Evolutionary conservation across 2,797 vertebrate genomes (phyloP).

Genomic region (Netta rufina): DNA sequence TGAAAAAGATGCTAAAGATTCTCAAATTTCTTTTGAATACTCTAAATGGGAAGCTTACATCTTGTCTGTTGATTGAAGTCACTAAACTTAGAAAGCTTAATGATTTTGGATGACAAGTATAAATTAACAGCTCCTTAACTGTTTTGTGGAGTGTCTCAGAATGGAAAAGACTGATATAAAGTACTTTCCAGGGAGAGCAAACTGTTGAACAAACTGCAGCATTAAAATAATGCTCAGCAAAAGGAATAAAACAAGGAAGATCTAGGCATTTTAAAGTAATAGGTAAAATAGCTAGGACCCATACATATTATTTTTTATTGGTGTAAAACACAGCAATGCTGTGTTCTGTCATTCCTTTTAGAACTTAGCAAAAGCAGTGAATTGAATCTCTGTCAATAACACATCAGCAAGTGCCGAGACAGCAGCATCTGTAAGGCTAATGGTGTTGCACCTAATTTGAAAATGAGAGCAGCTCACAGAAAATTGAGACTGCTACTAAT

Average conservation of each 20-base stretch:
- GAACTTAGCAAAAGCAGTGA: not conserved
- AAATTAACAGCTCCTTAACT: not conserved
- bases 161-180: not conserved
- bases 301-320: not conserved
- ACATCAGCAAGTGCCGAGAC: not conserved
- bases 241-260: not conserved
- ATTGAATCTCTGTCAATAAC: not conserved
- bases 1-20: not conserved
- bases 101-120: not conserved
- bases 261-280: not conserved
- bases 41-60: not conserved
- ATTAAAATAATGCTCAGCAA: not conserved
- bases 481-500: not conserved
- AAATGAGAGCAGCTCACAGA: not conserved
- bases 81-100: not conserved
- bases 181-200: not conserved
- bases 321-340: not conserved
- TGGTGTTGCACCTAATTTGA: not conserved
- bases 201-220: not conserved
- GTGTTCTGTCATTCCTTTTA: not conserved
- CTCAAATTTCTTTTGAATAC: not conserved
- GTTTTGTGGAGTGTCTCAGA: not conserved
- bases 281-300: fast-evolving
- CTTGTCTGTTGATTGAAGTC: not conserved
- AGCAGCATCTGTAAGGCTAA: not conserved